These are phyloP conservation scores for Nerophis ophidion DNA, from an alignment of 2,113 vertebrate genomes.

Conservation along the genomic window DNA sequence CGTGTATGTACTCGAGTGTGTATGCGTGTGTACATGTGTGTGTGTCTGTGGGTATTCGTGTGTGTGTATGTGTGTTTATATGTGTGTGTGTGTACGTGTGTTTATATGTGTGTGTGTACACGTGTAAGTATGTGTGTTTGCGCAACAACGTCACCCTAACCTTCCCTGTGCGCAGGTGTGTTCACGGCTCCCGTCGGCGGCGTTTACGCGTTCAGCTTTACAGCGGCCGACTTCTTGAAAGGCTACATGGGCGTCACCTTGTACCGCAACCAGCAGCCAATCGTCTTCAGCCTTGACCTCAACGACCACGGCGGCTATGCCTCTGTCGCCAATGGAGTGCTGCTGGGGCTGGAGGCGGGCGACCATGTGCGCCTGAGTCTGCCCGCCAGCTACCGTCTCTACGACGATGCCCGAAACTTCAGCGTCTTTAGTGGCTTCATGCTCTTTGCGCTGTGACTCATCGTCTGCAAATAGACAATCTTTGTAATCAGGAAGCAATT, in stretches of 20 bases:
- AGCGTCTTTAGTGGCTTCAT: constrained; percentile 61
- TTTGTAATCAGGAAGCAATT: neutral
- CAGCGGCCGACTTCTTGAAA: constrained; percentile 54
- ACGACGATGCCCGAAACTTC: constrained; percentile 58
- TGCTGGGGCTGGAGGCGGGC: constrained; percentile 39
- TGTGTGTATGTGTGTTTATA: neutral
- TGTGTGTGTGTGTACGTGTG: no score
- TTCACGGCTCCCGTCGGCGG: constrained; percentile 53
- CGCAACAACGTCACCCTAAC: neutral
- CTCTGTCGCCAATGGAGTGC: constrained; percentile 11
- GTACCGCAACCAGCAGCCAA: constrained; percentile 45
- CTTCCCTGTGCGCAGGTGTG: constrained; percentile 36
- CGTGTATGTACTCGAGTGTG: neutral
- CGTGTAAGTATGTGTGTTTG: neutral
- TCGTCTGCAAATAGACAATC: neutral
- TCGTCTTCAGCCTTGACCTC: constrained; percentile 53
- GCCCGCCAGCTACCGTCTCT: constrained; percentile 60
- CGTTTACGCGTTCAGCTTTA: constrained; percentile 63
- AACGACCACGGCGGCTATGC: constrained; percentile 61
- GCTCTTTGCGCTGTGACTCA: constrained; percentile 42
- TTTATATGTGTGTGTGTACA: no score
- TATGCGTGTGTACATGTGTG: no score
- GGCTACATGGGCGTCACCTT: constrained; percentile 62
- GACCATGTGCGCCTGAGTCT: constrained; percentile 42
- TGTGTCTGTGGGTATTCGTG: no score